Percentiles rank a stretch among this genome's conserved stretches.
phyloP scores from a whole-genome alignment of 2,888 invertebrate species.

The Acronicta leporina region DNA sequence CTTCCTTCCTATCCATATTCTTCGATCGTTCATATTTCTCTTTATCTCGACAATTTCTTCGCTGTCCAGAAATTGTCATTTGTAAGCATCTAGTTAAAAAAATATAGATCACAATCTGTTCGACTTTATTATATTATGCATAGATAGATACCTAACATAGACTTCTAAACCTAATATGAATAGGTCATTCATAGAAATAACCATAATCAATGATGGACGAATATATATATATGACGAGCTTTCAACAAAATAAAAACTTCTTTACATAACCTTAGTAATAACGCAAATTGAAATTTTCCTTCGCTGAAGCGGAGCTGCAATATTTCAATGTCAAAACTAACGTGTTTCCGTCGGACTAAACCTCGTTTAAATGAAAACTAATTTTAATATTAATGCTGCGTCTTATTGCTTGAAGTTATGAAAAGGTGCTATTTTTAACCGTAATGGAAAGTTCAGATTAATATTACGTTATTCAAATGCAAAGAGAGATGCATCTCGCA shows the following conservation, averaged over 20 bases:
- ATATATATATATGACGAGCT: conserved; percentile 17
- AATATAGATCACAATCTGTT: too few species aligned
- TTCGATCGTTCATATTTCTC: too few species aligned
- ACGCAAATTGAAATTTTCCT: conserved; percentile 68
- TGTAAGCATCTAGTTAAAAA: too few species aligned
- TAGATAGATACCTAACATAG: too few species aligned
- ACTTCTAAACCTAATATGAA: too few species aligned
- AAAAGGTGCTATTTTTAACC: conserved; percentile 52
- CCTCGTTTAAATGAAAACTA: conserved; percentile 79
- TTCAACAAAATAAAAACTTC: conserved; percentile 37
- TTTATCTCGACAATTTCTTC: too few species aligned
- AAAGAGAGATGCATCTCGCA: too few species aligned
- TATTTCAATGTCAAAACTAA: conserved; percentile 76
- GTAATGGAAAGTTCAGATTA: conserved; percentile 48
- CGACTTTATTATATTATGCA: too few species aligned
- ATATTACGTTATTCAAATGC: conserved; percentile 29
- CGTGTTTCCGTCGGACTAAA: conserved; percentile 65
- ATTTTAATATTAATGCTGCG: conserved; percentile 79
- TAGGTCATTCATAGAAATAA: too few species aligned
- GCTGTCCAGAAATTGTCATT: too few species aligned
- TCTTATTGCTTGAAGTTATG: conserved; percentile 52
- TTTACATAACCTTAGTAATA: conserved; percentile 56
- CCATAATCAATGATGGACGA: background rate
- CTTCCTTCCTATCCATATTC: too few species aligned
- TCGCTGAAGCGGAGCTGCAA: conserved; percentile 60